A percentile compares a stretch with the other conserved stretches of the same genome.
These are phyloP conservation scores for Karalla daura DNA, from an alignment of 2,797 vertebrate genomes.

Conservation along the genomic window DNA sequence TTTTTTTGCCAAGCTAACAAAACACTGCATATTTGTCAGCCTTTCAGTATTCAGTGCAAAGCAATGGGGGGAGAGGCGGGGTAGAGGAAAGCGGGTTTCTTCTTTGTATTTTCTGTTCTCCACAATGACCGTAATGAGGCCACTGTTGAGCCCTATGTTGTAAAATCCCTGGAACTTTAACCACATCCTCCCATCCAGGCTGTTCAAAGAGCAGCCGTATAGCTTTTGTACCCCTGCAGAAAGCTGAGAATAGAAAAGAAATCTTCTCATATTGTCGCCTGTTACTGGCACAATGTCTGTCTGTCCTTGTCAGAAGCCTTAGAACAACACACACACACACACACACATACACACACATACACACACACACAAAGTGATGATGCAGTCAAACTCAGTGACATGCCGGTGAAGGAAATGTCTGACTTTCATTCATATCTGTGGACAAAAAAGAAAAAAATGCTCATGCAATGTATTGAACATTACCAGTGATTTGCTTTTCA, in stretches of 20 bases:
- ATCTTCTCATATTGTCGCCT: conserved; percentile 2
- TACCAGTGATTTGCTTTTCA: conserved; percentile 40
- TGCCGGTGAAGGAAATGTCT: conserved; percentile 12
- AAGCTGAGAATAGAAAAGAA: conserved; percentile 2
- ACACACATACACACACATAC: not conserved
- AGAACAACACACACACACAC: not conserved
- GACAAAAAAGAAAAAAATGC: not conserved
- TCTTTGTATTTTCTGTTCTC: conserved; percentile 17
- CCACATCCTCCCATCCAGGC: not conserved
- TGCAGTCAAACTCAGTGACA: not conserved
- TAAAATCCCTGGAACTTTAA: conserved; percentile 23
- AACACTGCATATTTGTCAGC: conserved; percentile 22
- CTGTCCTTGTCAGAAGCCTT: not conserved
- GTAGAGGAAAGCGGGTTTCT: conserved; percentile 20
- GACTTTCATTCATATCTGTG: conserved; percentile 23
- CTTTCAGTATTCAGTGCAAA: not conserved
- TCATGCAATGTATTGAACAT: not conserved
- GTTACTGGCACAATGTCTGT: not conserved
- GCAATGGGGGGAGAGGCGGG: not conserved
- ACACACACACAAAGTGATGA: not conserved
- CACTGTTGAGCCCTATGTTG: conserved; percentile 27
- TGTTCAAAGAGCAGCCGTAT: conserved; percentile 21
- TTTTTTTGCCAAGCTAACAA: conserved; percentile 2
- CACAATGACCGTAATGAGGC: not conserved
- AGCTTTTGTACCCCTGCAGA: conserved; percentile 27